Evolutionary conservation across 2,888 invertebrate species (phyloP), one percentile per base, ranked within the genome.

Genomic region (Drosophila meridionalis): DNA sequence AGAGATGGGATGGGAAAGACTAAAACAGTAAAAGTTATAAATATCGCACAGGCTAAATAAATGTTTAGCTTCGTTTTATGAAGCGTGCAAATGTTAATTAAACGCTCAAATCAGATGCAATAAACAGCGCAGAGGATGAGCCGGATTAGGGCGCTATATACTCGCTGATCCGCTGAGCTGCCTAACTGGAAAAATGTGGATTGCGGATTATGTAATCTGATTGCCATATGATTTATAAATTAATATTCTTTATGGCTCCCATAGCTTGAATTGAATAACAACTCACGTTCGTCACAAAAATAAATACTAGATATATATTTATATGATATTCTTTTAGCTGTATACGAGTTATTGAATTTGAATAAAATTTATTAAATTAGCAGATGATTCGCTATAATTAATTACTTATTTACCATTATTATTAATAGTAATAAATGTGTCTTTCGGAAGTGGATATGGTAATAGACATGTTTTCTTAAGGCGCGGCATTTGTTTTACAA

Each of bases 91-190:
- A 56, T 58, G 58, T 42, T 76, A 78, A 69, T 78, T 68, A 32
- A 58, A 64, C 38, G 9, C 43, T 68, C 55, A 56, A 78, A 73
- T 78, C 79, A 65, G 53, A 48, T 60, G 34, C 62, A 62, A 74
- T 60, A 47, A 79, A 62, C 45, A 45, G 36, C 32, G 3, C 32
- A 3, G 30, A 40, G 43, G 40, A 68, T 63, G 36, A 53, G 52
- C 59, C 56, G 14, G 11, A 62, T 58, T 43, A 26, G 60, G 48
- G 47, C 45, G 47, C 69, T 40, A 57, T 52, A 53, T 57, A 45
- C 59, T 43, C 36, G 55, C 53, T 53, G 38, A 9, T 43, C 14
- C 36, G 55, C 53, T 53, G 38, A 9, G 48, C 14, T 30, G 45
- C 14, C 14, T 57, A 38, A 68, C 47, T 68, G 59, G 48, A 40